Conservation (phyloP, 1,140 invertebrate species). For the roundworm (Caenorhabditis elegans) region WBcel235 BX284604.4:11340501-11341000, state of each 20-base stretch:
- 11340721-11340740: conserved; percentile 82
- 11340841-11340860: conserved; percentile 55
- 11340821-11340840: conserved; percentile 54
- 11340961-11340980: too few species aligned
- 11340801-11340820: too few species aligned
- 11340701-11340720: conserved; percentile 77
- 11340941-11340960: too few species aligned
- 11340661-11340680: conserved; percentile 70
- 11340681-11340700: conserved; percentile 83
- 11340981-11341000: too few species aligned
- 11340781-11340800: neutral
- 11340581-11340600: conserved; percentile 67
- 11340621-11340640: conserved; percentile 73
- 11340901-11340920: too few species aligned
- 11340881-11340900: too few species aligned
- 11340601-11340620: conserved; percentile 73
- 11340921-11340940: too few species aligned
- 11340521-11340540: conserved; percentile 74
- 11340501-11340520: conserved; percentile 74
- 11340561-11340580: conserved; percentile 74
- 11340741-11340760: conserved; percentile 76
- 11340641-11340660: conserved; percentile 69
- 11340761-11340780: conserved; percentile 73
- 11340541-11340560: conserved; percentile 75
- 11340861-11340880: too few species aligned